Base-by-base conservation (phyloP, 2,797 vertebrate genomes). In the Fistularia commersonii region DNA sequence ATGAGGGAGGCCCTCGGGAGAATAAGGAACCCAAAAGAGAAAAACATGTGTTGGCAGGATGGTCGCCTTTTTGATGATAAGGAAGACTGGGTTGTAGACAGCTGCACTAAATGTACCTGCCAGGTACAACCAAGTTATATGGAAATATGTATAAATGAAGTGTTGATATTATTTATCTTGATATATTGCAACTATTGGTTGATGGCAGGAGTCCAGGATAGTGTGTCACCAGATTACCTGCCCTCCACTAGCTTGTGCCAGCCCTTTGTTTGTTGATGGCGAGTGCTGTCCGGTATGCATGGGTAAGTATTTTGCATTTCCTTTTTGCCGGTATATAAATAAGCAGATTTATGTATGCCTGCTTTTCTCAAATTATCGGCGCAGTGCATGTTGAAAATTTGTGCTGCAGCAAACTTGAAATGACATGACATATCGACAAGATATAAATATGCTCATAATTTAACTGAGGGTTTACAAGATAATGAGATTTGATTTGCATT, bases 81-180 rank as follows among this genome's bases (percentile, higher is more conserved):
- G 13, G 96, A 97, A 66, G 93, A 95, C 57, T 99, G 97, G 97
- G 92, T 97, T 58, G 97, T 99, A 62, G 97, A 99, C 82, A 98
- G 96, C 88, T 99, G 97, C 50, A 98, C 97, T 49, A 94, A 93
- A 36, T 99, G 97, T 45, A 93, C 91, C 68, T 99, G 97, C 84
- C 92, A 94, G 95, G 97, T 99, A 87, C 1, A 46, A 49, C 53
- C 40, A 53, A 63, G 7, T 57, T 13, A 43, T 12, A 38, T 38
- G 9, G 33, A 57, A 45, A 48, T 32, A 50, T 48, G 13, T 6
- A 45, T 9, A 48, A 23, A 49, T 57, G 57, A 11, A 42, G n/a
- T 10, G 23, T 13, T 12, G 11, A 66, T 46, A 11, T 38, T 32
- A 51, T 8, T 55, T 6, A 60, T 15, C 6, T 55, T 69, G n/a